phyloP scores from a whole-genome alignment of 2,888 invertebrate genomes.

The Limenitis camilla region DNA sequence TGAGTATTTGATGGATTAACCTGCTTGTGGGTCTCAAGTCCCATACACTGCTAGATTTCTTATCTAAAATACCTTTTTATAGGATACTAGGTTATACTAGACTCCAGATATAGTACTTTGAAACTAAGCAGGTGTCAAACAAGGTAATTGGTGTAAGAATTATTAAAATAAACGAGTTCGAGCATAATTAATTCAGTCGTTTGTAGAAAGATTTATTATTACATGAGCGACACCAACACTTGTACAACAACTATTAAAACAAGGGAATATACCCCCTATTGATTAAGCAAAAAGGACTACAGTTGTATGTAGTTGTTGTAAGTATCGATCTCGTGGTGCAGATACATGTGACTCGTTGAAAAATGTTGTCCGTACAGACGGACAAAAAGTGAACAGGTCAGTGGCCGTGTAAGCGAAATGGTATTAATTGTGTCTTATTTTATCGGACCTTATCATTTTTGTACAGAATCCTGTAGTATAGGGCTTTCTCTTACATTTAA shows the following conservation, averaged over 20 bases:
- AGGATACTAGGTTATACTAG: background rate
- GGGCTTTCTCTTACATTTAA: constrained; percentile 3
- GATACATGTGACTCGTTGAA: constrained; percentile 8
- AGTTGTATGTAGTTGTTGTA: background rate
- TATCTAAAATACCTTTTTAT: too few species aligned
- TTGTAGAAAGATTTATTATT: constrained; percentile 20
- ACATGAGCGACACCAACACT: background rate
- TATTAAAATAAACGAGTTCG: constrained; percentile 7
- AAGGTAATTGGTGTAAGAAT: constrained; percentile 7
- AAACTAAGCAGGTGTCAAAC: constrained; percentile 10
- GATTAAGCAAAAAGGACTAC: background rate
- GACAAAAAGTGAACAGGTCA: constrained; percentile 26
- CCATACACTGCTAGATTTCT: too few species aligned
- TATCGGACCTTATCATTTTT: constrained; percentile 14
- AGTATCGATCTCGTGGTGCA: background rate
- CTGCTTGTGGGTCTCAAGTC: too few species aligned
- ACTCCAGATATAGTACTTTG: background rate
- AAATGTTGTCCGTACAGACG: constrained; percentile 23
- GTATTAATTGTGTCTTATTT: constrained; percentile 17
- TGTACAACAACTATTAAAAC: background rate
- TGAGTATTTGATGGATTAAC: too few species aligned
- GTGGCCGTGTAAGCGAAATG: constrained; percentile 20
- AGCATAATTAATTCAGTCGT: constrained; percentile 15
- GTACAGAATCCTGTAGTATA: too few species aligned
- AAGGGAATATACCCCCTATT: constrained; percentile 3